Base-by-base conservation (phyloP, 2,113 vertebrate species). In the Hypomesus transpacificus region DNA sequence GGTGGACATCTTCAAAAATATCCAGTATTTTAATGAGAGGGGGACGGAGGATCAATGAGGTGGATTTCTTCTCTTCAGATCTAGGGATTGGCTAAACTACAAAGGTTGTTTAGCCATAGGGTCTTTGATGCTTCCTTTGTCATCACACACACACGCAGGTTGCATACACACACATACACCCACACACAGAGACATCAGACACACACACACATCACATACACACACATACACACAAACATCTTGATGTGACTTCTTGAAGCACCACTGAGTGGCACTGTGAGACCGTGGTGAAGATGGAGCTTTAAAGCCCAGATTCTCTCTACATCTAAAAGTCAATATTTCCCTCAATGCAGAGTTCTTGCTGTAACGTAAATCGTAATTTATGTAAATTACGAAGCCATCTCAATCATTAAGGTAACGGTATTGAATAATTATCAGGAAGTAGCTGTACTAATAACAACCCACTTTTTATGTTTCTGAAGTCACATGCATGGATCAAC, bases 251-350 rank as follows among this genome's bases (percentile, higher is more conserved):
- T 61, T 61, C n/a, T 7, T 59, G 11, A 22, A 59, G 14, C 26
- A 8, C 61, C 61, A 63, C 24, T 78, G 83, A 88, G 24, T 89
- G 89, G 77, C 85, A 85, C 71, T 88, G 74, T 82, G 70, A 87
- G 9, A 86, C 86, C 28, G 63, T 18, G 53, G 61, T 24, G 66
- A 66, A 72, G 21, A 61, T 3, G 31, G 8, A 56, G 53, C 57
- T 24, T 20, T 24, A 59, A 59, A 24, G 21, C 21, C 11, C 7
- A 52, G 60, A 60, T 74, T 78, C 81, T 83, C 76, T 84, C 77
- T 80, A 75, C 54, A 75, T 71, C 21, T 28, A 78, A 87, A 88
- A 80, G 83, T 85, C 62, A 51, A 46, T 21, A 26, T 82, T 21
- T 80, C 78, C 79, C 83, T 73, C 56, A 52, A 54, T 28, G 67